Evolutionary conservation across 2,797 vertebrate genomes (phyloP), one percentile per base, ranked within the genome.

Genomic region (Scarus forsteni): DNA sequence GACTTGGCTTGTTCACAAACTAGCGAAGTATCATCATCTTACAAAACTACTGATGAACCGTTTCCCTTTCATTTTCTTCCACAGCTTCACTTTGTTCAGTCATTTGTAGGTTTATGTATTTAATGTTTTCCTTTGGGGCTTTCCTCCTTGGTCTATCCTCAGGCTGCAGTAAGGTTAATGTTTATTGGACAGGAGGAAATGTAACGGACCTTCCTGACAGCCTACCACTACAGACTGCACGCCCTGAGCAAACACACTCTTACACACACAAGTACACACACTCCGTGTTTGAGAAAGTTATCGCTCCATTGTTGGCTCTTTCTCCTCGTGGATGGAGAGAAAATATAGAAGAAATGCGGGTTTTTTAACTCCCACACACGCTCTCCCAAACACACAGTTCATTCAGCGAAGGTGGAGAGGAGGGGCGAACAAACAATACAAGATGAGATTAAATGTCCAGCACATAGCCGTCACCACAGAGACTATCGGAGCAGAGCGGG

Each of bases 191-290:
- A 46, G 76, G 52, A 76, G 79, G 83, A 89, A 85, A 87, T 87
- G 77, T 89, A 90, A 90, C 89, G 87, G 90, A 86, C 83, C 77
- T 54, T 55, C 1, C 27, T 34, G 66, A 57, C 53, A 48, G 66
- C 64, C 60, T 48, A 1, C 62, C 56, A 81, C 70, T 65, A 55
- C 36, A 69, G 54, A 60, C 48, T 36, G 36, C 19, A 83, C 87
- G 40, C 90, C 90, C 81, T 92, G 40, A 66, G 76, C 84, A 90
- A 89, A 91, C 86, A 90, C 72, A 46, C 60, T 57, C 79, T 53
- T 45, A 3, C 61, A 9, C 46, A 54, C 59, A 58, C 60, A 64
- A 64, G 60, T 60, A 64, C 61, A 50, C 76, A 39, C 75, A 53
- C 51, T 15, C 50, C 55, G 11, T 70, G 64, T 81, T 79, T 89